phyloP scores from a whole-genome alignment of 2,888 invertebrate genomes.

The Keiferia lycopersicella region DNA sequence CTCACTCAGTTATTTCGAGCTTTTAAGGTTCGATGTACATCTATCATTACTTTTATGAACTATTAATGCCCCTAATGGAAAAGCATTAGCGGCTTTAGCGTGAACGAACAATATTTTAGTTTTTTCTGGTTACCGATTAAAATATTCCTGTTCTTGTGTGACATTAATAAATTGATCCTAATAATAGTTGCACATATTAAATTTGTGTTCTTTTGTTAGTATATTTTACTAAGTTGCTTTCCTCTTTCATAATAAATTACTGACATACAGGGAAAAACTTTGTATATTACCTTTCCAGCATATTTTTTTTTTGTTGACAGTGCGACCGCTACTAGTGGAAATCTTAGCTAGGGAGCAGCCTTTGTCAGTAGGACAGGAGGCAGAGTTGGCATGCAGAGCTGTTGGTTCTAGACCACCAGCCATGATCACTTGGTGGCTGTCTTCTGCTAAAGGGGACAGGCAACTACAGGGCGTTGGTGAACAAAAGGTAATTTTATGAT shows the following conservation, averaged over 20 bases:
- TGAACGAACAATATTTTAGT: neutral
- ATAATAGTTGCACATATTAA: neutral
- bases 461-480: slow-evolving; percentile 73
- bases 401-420: slow-evolving; percentile 93
- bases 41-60: slow-evolving; percentile 46
- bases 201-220: neutral
- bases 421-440: slow-evolving; percentile 91
- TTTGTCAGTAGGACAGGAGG: slow-evolving; percentile 90
- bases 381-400: slow-evolving; percentile 91
- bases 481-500: slow-evolving; percentile 56
- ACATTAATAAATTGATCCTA: no score
- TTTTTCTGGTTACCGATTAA: neutral
- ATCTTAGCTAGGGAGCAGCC: slow-evolving; percentile 91
- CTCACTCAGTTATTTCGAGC: slow-evolving; percentile 26
- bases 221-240: no score
- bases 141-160: neutral
- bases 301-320: slow-evolving; percentile 66
- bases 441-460: slow-evolving; percentile 77
- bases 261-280: no score
- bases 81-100: slow-evolving; percentile 35
- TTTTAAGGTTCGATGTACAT: slow-evolving; percentile 47
- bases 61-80: slow-evolving; percentile 40
- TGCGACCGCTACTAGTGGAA: slow-evolving; percentile 89
- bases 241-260: no score
- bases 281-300: neutral